Conservation (phyloP, 2,113 vertebrate genomes). For the Urocolius indicus region DNA sequence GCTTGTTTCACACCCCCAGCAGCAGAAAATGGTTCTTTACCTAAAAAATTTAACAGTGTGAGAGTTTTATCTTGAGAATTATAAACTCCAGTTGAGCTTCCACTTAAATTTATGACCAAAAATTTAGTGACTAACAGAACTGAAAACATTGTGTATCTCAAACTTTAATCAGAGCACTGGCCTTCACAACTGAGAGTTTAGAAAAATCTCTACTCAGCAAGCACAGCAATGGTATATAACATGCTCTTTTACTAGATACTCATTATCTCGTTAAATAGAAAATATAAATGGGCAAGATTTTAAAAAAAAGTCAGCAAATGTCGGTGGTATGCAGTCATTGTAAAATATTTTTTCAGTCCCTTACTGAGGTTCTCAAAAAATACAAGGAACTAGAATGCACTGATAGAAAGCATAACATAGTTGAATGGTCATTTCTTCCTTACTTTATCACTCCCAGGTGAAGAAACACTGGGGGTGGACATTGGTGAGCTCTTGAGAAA, state of each 20-base stretch:
- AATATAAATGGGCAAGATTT: not conserved
- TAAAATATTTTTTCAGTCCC: not conserved
- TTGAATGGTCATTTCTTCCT: not conserved
- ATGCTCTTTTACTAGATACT: not conserved
- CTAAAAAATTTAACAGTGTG: not conserved
- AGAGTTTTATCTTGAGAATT: constrained; percentile 21
- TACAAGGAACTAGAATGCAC: not conserved
- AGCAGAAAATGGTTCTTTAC: constrained; percentile 35
- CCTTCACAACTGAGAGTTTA: not conserved
- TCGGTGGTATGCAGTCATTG: not conserved
- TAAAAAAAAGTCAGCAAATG: not conserved
- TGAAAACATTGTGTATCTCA: constrained; percentile 34
- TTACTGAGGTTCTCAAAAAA: not conserved
- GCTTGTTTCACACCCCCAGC: not conserved
- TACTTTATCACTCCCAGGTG: not conserved
- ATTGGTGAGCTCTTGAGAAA: not conserved
- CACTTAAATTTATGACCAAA: constrained; percentile 42
- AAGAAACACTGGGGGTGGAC: not conserved
- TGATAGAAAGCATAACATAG: not conserved
- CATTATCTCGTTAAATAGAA: constrained; percentile 5
- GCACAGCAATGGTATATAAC: not conserved
- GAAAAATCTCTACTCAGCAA: constrained; percentile 12
- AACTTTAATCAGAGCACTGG: constrained; percentile 22
- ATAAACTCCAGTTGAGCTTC: constrained; percentile 35
- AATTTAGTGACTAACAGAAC: constrained; percentile 55